A percentile compares a stretch with the other conserved stretches of the same genome.
Conservation (phyloP, 2,113 vertebrate species). For the Microcebus griseorufus region DNA sequence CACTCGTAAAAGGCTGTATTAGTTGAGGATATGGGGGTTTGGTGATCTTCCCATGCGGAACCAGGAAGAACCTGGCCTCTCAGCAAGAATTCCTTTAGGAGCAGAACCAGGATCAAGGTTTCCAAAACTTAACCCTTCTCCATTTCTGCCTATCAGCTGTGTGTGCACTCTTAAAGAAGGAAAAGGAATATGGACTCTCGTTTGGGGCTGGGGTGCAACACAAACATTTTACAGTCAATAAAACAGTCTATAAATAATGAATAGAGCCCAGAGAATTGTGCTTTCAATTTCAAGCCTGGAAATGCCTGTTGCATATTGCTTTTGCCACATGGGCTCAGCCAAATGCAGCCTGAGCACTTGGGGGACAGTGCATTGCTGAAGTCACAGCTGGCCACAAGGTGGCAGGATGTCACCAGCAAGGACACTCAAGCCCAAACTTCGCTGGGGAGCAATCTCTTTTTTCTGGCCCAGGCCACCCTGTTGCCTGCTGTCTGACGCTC, state of each 20-base stretch:
- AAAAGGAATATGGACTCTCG: background rate
- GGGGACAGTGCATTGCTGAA: background rate
- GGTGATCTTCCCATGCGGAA: background rate
- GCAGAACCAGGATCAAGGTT: background rate
- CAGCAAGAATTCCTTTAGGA: background rate
- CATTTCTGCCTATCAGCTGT: background rate
- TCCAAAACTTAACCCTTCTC: background rate
- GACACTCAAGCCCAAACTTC: fast-evolving
- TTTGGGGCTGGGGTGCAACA: background rate
- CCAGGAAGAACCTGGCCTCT: background rate
- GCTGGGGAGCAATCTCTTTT: fast-evolving
- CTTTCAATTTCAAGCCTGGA: background rate
- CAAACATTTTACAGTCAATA: background rate
- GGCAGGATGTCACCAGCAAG: constrained; percentile 79
- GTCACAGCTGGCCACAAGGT: constrained; percentile 77
- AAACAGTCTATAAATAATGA: background rate
- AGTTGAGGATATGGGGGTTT: fast-evolving
- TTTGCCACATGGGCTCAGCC: background rate
- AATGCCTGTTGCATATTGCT: background rate
- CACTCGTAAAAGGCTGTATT: background rate
- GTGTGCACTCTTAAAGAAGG: background rate
- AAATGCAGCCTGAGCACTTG: fast-evolving
- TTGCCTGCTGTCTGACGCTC: background rate
- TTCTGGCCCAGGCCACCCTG: background rate
- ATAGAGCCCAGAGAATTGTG: background rate